Conservation (phyloP, 2,888 invertebrate genomes). For the Lasioglossum morio region DNA sequence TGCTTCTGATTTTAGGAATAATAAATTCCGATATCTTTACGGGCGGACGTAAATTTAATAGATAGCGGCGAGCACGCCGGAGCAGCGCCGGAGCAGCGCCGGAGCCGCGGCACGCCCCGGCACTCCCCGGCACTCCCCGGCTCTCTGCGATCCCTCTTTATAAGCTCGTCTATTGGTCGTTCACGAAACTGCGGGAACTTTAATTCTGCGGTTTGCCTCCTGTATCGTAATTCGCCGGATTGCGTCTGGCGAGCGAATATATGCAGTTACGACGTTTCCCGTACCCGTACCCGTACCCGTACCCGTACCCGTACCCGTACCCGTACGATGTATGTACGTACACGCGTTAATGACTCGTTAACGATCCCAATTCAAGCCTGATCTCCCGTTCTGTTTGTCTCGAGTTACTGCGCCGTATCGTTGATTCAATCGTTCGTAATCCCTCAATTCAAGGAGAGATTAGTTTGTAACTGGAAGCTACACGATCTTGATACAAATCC, state of each 20-base stretch:
- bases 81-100: neutral
- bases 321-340: neutral
- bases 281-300: neutral
- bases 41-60: constrained; percentile 60
- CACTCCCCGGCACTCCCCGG: neutral
- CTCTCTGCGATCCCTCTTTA: neutral
- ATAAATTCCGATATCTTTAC: constrained; percentile 70
- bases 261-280: neutral
- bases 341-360: constrained; percentile 34
- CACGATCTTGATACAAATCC: neutral
- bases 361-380: constrained; percentile 27
- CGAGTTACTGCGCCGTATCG: neutral
- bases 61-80: constrained; percentile 35
- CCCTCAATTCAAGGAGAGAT: neutral
- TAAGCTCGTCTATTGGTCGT: constrained; percentile 40
- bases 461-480: constrained; percentile 34
- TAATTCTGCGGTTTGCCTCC: constrained; percentile 26
- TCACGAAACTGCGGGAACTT: constrained; percentile 35
- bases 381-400: constrained; percentile 12
- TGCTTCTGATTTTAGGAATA: constrained; percentile 64
- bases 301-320: constrained; percentile 4
- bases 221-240: constrained; percentile 20
- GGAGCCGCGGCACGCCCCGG: neutral
- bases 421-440: constrained; percentile 21
- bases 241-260: neutral